These are phyloP conservation scores for Aradus depressus DNA, from an alignment of 2,888 invertebrate genomes.

Conservation along the genomic window DNA sequence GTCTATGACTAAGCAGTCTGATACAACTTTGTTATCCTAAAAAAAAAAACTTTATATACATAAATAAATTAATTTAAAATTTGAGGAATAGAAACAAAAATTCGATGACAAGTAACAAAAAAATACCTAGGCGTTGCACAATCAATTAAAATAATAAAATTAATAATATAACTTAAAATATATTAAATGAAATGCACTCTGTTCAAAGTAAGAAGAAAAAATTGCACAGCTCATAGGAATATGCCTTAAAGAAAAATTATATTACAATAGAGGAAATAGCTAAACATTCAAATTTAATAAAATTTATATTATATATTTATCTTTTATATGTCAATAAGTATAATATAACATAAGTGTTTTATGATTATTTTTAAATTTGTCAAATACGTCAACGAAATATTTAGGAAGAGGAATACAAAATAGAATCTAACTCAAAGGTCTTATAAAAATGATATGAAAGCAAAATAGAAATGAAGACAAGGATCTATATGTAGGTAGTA, in stretches of 20 bases:
- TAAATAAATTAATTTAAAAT: slow-evolving; percentile 16
- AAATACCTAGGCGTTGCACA: slow-evolving; percentile 1
- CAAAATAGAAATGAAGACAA: too few species aligned
- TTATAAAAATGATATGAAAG: too few species aligned
- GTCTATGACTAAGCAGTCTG: slow-evolving; percentile 18
- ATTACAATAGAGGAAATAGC: slow-evolving; percentile 17
- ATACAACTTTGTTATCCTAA: slow-evolving; percentile 12
- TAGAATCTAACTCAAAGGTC: too few species aligned
- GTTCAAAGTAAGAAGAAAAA: slow-evolving; percentile 9
- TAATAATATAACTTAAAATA: slow-evolving; percentile 1
- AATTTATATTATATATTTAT: slow-evolving; percentile 5
- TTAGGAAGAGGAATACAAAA: too few species aligned
- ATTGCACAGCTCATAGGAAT: slow-evolving; percentile 16
- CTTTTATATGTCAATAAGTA: neutral
- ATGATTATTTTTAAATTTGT: neutral
- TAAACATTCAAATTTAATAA: too few species aligned
- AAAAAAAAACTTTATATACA: slow-evolving; percentile 17
- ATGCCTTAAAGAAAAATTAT: slow-evolving; percentile 2
- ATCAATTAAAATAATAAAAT: too few species aligned
- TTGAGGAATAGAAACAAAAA: too few species aligned
- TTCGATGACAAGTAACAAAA: slow-evolving; percentile 11
- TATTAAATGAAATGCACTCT: slow-evolving; percentile 14
- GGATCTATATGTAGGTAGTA: too few species aligned
- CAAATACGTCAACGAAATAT: neutral
- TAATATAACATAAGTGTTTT: neutral